Evolutionary conservation across 2,888 invertebrate genomes (phyloP).

Genomic region (Chrysolina oricalcia): DNA sequence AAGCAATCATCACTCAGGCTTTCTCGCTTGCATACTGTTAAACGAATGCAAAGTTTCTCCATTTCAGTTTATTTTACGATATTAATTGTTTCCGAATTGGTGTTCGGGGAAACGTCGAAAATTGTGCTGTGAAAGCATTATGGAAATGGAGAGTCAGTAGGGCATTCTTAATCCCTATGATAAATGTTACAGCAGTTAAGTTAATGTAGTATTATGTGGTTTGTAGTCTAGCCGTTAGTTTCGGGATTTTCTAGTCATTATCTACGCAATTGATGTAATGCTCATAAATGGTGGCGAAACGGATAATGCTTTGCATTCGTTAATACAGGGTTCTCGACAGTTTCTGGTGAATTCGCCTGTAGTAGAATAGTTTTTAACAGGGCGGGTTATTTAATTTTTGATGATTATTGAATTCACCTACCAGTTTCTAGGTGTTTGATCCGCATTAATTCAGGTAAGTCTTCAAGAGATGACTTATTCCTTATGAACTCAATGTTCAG

Average conservation of each 20-base stretch:
- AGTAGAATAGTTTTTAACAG: background rate
- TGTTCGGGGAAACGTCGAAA: slow-evolving; percentile 39
- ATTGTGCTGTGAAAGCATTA: slow-evolving; percentile 40
- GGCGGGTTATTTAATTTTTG: too few species aligned
- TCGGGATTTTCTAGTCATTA: slow-evolving; percentile 23
- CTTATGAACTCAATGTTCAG: too few species aligned
- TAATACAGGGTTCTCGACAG: background rate
- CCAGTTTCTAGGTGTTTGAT: too few species aligned
- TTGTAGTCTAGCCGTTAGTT: slow-evolving; percentile 18
- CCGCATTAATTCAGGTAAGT: too few species aligned
- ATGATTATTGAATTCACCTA: too few species aligned
- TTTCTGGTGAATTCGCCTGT: background rate
- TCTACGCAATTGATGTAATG: slow-evolving; percentile 23
- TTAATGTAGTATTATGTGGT: slow-evolving; percentile 35
- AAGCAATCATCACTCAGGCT: slow-evolving; percentile 2
- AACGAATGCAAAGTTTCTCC: slow-evolving; percentile 17
- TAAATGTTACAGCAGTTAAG: slow-evolving; percentile 46
- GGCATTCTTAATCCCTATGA: slow-evolving; percentile 43
- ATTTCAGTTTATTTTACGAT: slow-evolving; percentile 39
- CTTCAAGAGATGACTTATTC: too few species aligned
- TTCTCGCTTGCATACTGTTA: slow-evolving; percentile 15
- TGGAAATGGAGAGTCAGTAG: slow-evolving; percentile 42
- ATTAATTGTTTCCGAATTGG: slow-evolving; percentile 45
- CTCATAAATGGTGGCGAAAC: slow-evolving; percentile 12
- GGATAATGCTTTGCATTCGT: background rate